Evolutionary conservation across 2,888 invertebrate genomes (phyloP).

Genomic region (Trichogramma evanescens): DNA sequence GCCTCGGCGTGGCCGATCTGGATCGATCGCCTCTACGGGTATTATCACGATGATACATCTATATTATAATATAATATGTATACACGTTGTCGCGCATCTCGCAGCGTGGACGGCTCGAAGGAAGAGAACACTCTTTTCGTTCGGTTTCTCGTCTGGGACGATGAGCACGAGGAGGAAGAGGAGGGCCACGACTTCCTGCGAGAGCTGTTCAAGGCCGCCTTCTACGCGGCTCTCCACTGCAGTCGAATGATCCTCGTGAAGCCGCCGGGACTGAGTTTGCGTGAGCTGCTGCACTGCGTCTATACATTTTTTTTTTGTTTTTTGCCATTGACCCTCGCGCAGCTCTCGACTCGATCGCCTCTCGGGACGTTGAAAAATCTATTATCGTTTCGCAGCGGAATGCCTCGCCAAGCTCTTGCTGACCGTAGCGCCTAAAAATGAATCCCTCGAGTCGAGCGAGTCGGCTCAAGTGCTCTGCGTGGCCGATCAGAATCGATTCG

Average conservation of each 20-base stretch:
- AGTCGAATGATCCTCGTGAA: constrained; percentile 52
- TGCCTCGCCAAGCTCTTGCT: constrained; percentile 34
- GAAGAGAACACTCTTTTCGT: constrained; percentile 57
- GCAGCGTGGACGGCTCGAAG: constrained; percentile 48
- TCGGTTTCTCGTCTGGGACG: constrained; percentile 55
- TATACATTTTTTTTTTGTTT: background rate
- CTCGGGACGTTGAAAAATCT: background rate
- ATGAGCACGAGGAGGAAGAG: constrained; percentile 36
- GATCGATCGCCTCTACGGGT: constrained; percentile 54
- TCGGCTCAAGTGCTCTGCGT: constrained; percentile 31
- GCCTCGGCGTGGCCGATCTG: constrained; percentile 56
- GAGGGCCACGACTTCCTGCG: constrained; percentile 40
- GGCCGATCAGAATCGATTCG: background rate
- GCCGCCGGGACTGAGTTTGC: constrained; percentile 46
- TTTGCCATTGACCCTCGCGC: background rate
- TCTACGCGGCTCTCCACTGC: constrained; percentile 51
- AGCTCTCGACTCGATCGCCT: background rate
- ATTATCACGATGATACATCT: constrained; percentile 18
- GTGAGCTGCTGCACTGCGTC: background rate
- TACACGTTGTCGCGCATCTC: background rate
- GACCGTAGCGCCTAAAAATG: constrained; percentile 33
- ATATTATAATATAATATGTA: background rate
- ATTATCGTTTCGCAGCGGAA: constrained; percentile 23
- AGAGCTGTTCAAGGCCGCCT: constrained; percentile 47
- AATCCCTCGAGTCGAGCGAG: constrained; percentile 21